A percentile compares a stretch with the other conserved stretches of the same genome.
Evolutionary conservation across 2,797 vertebrate genomes (phyloP).

Genomic region (Crotalus adamanteus): DNA sequence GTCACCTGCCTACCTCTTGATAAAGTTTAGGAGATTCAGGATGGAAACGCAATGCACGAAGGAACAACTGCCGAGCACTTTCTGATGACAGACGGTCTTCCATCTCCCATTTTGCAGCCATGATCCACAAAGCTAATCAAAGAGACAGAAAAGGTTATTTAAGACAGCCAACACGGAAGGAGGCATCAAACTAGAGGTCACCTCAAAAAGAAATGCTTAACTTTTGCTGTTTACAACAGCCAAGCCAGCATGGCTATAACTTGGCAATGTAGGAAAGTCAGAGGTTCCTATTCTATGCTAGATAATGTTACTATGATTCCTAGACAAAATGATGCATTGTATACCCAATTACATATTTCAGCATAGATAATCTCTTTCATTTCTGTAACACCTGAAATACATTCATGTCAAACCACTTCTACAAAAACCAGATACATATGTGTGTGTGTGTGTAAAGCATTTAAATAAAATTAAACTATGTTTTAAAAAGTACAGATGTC

Average conservation of each 20-base stretch:
- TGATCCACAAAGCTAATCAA: conserved; percentile 88
- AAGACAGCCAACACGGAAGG: not conserved
- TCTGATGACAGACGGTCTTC: conserved; percentile 90
- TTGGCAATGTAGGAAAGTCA: not conserved
- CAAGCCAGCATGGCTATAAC: not conserved
- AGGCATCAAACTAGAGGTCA: not conserved
- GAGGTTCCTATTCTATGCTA: not conserved
- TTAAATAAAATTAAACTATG: not conserved
- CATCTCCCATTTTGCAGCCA: conserved; percentile 97
- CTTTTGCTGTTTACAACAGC: not conserved
- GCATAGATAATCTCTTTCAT: not conserved
- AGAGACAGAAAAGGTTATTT: not conserved
- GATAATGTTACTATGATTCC: not conserved
- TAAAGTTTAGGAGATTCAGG: conserved; percentile 90
- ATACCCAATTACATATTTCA: not conserved
- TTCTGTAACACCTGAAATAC: not conserved
- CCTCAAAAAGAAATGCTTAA: not conserved
- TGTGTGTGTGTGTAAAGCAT: not conserved
- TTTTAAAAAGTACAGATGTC: not conserved
- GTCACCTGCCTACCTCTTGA: conserved; percentile 81
- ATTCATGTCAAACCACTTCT: not conserved
- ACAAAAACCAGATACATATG: not conserved
- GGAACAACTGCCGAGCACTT: conserved; percentile 90
- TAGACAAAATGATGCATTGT: not conserved
- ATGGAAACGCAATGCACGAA: conserved; percentile 93